phyloP scores from a whole-genome alignment of 1,140 invertebrate species.

The Scaptomyza graminum region DNA sequence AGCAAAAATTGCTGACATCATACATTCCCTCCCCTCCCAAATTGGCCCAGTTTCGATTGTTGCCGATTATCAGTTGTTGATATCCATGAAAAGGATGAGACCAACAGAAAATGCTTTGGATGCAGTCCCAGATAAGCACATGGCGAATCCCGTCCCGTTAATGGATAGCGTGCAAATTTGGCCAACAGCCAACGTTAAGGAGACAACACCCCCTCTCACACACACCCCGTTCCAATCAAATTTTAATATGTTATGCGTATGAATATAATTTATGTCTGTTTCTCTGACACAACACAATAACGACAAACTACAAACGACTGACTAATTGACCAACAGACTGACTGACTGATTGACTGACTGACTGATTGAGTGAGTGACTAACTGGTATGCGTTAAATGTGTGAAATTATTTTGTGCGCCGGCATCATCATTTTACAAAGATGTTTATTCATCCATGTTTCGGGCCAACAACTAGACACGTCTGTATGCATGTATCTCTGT shows the following conservation, averaged over 20 bases:
- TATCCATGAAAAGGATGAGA: conserved; percentile 75
- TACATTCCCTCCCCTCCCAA: neutral
- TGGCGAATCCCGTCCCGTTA: conserved; percentile 54
- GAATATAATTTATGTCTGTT: conserved; percentile 35
- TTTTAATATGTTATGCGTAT: conserved; percentile 38
- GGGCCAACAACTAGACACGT: neutral
- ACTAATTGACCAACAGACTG: conserved; percentile 19
- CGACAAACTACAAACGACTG: conserved; percentile 32
- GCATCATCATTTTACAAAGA: conserved; percentile 82
- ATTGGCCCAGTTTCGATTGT: conserved; percentile 49
- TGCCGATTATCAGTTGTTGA: conserved; percentile 79
- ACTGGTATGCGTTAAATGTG: conserved; percentile 67
- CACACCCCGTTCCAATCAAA: neutral
- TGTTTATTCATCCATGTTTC: conserved; percentile 68
- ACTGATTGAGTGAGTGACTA: neutral
- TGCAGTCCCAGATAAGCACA: conserved; percentile 43
- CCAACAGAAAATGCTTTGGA: conserved; percentile 43
- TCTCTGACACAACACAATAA: conserved; percentile 1
- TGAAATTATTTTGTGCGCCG: conserved; percentile 75
- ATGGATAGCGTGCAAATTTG: conserved; percentile 78
- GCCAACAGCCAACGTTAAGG: conserved; percentile 41
- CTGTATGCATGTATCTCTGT: conserved; percentile 1
- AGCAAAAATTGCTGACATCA: conserved; percentile 43
- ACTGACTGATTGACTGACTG: neutral
- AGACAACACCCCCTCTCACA: no score